phyloP scores from a whole-genome alignment of 2,797 vertebrate genomes.

The Rhabdomys pumilio region DNA sequence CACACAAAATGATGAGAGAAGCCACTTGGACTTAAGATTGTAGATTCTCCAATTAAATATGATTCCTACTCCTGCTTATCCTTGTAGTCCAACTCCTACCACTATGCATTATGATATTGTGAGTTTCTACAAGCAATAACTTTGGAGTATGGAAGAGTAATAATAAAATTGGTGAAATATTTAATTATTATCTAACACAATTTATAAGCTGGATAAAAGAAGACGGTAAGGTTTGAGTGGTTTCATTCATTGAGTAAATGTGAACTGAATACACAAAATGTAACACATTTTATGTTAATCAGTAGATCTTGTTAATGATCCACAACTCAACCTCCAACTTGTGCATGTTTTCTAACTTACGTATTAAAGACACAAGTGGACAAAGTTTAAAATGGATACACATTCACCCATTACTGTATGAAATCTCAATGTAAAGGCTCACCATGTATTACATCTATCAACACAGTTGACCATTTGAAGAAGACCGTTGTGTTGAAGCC shows the following conservation, averaged over 20 bases:
- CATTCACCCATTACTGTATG: neutral
- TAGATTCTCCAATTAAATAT: neutral
- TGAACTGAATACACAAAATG: neutral
- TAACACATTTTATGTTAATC: neutral
- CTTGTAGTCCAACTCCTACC: neutral
- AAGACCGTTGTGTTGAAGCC: neutral
- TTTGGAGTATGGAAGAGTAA: neutral
- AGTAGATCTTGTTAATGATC: neutral
- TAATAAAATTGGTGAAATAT: neutral
- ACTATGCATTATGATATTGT: slow-evolving; percentile 22
- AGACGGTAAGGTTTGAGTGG: neutral
- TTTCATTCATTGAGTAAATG: slow-evolving; percentile 12
- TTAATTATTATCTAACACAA: slow-evolving; percentile 30
- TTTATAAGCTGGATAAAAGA: neutral
- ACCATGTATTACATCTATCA: neutral
- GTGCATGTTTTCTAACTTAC: neutral
- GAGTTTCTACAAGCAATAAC: slow-evolving; percentile 8
- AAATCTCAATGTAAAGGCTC: neutral
- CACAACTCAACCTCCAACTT: neutral
- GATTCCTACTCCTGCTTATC: slow-evolving; percentile 15
- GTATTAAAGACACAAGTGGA: neutral
- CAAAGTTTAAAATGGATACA: neutral
- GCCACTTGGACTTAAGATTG: slow-evolving; percentile 10
- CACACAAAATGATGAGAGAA: slow-evolving; percentile 16
- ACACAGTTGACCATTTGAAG: neutral